These are phyloP conservation scores for Coecobrya sp. DNA, from an alignment of 2,888 invertebrate genomes.

Conservation along the genomic window DNA sequence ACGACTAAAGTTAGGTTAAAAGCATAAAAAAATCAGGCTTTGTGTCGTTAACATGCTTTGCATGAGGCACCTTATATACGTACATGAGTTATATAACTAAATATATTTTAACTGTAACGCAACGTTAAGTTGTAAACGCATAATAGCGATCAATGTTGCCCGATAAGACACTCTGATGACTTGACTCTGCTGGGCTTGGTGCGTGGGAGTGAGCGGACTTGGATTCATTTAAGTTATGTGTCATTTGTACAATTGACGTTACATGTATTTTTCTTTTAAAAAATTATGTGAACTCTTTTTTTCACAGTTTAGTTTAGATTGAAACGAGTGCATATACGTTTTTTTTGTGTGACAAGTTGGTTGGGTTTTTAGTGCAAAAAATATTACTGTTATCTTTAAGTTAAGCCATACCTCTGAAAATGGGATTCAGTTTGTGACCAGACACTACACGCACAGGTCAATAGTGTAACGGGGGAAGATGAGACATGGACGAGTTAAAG, in stretches of 20 bases:
- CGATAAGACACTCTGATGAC: neutral
- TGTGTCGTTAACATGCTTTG: too few relatives aligned
- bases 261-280: neutral
- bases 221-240: too few relatives aligned
- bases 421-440: constrained; percentile 51
- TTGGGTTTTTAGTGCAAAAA: neutral
- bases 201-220: constrained; percentile 14
- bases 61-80: too few relatives aligned
- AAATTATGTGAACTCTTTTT: constrained; percentile 28
- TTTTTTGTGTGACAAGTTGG: neutral
- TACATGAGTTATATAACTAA: neutral
- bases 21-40: too few relatives aligned
- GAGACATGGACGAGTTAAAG: neutral
- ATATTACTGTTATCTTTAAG: constrained; percentile 66
- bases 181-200: neutral
- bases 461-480: neutral
- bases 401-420: constrained; percentile 56
- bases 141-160: constrained; percentile 69
- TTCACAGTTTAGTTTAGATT: neutral
- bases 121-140: neutral
- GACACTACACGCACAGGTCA: constrained; percentile 34
- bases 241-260: too few relatives aligned
- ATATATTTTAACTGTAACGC: neutral
- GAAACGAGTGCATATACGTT: neutral
- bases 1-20: constrained; percentile 2